Conservation (phyloP, 2,888 invertebrate species). For the Polymixis lichenea region DNA sequence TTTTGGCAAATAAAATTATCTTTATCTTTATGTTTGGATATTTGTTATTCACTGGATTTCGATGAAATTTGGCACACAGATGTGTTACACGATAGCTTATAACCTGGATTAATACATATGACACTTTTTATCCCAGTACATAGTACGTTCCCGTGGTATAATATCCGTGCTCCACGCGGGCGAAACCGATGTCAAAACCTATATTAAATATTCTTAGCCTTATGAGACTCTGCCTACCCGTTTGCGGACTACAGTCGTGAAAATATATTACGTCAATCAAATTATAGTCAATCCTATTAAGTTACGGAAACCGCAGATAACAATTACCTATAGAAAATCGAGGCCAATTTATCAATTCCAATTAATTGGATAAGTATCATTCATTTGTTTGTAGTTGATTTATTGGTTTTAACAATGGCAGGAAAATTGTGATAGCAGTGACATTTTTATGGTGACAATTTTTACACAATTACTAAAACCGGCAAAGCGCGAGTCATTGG, state of each 20-base stretch:
- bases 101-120: too few species aligned
- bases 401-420: slow-evolving; percentile 43
- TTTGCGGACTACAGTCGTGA: not conserved
- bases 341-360: slow-evolving; percentile 36
- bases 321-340: slow-evolving; percentile 38
- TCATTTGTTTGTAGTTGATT: slow-evolving; percentile 43
- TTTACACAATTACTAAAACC: slow-evolving; percentile 29
- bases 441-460: slow-evolving; percentile 31
- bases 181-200: too few species aligned
- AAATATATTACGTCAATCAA: not conserved
- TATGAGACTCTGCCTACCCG: not conserved
- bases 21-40: too few species aligned
- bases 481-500: too few species aligned
- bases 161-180: too few species aligned
- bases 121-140: too few species aligned
- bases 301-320: slow-evolving; percentile 30
- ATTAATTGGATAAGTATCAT: slow-evolving; percentile 39
- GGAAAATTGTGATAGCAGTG: slow-evolving; percentile 21
- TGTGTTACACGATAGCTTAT: too few species aligned
- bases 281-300: not conserved
- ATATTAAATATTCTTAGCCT: too few species aligned
- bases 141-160: too few species aligned
- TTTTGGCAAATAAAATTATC: too few species aligned
- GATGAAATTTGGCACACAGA: too few species aligned
- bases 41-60: too few species aligned